Conservation (phyloP, 2,888 invertebrate species). For the Platynereis dumerilii region DNA sequence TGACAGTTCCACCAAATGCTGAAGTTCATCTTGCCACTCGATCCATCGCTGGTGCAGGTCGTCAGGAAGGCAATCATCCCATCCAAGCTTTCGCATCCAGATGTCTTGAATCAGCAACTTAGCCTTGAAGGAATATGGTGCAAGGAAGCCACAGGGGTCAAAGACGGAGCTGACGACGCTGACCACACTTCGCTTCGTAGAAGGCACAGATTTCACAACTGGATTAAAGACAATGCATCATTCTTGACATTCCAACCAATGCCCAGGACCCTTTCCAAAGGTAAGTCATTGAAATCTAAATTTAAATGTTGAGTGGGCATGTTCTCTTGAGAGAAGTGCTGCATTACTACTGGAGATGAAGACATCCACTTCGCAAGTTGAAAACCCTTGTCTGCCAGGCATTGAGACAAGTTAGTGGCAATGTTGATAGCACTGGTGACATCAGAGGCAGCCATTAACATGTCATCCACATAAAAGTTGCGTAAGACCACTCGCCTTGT, state of each 20-base stretch:
- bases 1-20: neutral
- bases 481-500: conserved; percentile 28
- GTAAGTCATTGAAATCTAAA: conserved; percentile 22
- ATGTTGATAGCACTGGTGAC: conserved; percentile 17
- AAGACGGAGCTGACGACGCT: conserved; percentile 31
- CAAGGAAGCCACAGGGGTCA: conserved; percentile 37
- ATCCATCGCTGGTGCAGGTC: conserved; percentile 31
- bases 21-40: conserved; percentile 25
- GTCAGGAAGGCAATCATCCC: conserved; percentile 40
- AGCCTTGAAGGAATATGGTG: conserved; percentile 36
- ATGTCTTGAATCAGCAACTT: conserved; percentile 39
- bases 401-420: conserved; percentile 9
- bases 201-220: conserved; percentile 26
- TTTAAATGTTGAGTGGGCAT: conserved; percentile 32
- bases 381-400: conserved; percentile 30
- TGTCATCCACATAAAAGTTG: conserved; percentile 36
- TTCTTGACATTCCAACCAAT: too few relatives aligned
- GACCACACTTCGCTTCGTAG: too few relatives aligned
- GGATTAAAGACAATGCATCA: conserved; percentile 22
- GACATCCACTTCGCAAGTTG: conserved; percentile 36
- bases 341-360: conserved; percentile 32
- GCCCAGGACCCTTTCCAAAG: too few relatives aligned
- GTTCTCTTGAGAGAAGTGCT: too few relatives aligned
- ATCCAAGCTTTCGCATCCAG: conserved; percentile 31
- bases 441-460: conserved; percentile 18